Base-by-base conservation (phyloP, 2,113 vertebrate genomes). In the Tetraodon nigroviridis region DNA sequence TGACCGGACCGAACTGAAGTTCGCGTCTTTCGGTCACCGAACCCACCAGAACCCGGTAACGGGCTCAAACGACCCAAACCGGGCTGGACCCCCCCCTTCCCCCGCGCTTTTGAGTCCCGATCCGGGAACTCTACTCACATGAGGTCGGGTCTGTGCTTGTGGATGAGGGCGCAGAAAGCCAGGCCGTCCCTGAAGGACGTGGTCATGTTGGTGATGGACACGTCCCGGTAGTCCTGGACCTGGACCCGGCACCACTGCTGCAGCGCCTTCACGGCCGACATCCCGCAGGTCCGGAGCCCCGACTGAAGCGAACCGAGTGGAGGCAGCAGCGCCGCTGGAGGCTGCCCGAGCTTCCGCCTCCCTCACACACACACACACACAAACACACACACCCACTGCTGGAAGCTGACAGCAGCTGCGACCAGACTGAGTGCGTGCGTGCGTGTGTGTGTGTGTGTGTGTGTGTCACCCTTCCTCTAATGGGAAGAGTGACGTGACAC, bases 161-260 rank as follows among this genome's bases (percentile, higher is more conserved):
- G 96, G 55, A 99, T 93, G 71, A 99, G 93, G 37, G 96, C 95
- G 51, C 96, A 99, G 90, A 99, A 99, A 46, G 95, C 96, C 85
- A 99, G 73, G 12, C 96, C 96, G 78, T 98, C 94, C 67, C 96
- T 89, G 90, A 98, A 99, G 3, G 96, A 98, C 65, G 95, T 95
- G 84, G 95, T 98, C 96, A 99, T 99, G 90, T 99, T 96, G 75
- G 91, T 95, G 85, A 99, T 91, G 81, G 61, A 80, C 62, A 99
- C 96, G 64, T 93, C 93, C 24, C 84, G 88, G 89, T 99, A 99
- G 7, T 94, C 96, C 12, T 93, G 89, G 42, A 94, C 96, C 64
- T 91, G 93, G 73, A 93, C 69, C 68, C 89, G 91, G 81, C 96
- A 98, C 96, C 96, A 99, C 80, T 93, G 92, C 88, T 99, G 95